These are phyloP conservation scores for Aratinga solstitialis DNA, from an alignment of 2,797 vertebrate species.

Conservation along the genomic window DNA sequence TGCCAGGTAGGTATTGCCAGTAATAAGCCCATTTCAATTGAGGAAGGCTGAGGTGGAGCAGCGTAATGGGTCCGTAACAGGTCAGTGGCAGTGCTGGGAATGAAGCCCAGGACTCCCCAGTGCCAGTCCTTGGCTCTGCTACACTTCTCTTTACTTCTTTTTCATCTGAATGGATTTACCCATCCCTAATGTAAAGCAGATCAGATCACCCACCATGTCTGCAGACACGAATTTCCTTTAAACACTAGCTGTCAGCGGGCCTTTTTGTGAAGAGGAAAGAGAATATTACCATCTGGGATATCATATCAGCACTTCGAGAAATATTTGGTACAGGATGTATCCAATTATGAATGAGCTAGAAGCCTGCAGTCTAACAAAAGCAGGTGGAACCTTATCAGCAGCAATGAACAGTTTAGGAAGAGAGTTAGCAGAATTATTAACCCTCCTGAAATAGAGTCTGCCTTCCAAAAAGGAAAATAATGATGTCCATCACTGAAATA, in stretches of 20 bases:
- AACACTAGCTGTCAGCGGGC: constrained; percentile 46
- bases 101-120: constrained; percentile 32
- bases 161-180: constrained; percentile 14
- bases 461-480: constrained; percentile 58
- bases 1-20: constrained; percentile 33
- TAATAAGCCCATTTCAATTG: constrained; percentile 42
- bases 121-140: neutral
- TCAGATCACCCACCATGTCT: constrained; percentile 36
- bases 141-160: neutral
- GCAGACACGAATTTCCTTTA: constrained; percentile 32
- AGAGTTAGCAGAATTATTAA: constrained; percentile 56
- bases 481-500: constrained; percentile 64
- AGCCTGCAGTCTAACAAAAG: constrained; percentile 55
- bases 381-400: constrained; percentile 60
- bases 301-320: constrained; percentile 59
- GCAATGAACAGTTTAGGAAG: constrained; percentile 18
- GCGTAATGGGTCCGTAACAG: constrained; percentile 10
- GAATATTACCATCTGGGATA: constrained; percentile 64
- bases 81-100: constrained; percentile 14
- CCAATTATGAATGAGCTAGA: constrained; percentile 63
- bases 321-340: constrained; percentile 60
- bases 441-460: constrained; percentile 50
- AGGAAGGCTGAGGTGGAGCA: constrained; percentile 38
- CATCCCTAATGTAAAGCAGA: constrained; percentile 7
- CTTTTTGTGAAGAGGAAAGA: constrained; percentile 48